Evolutionary conservation across 2,888 invertebrate genomes (phyloP), one percentile per base, ranked within the genome.

Genomic region (Euproctis similis): DNA sequence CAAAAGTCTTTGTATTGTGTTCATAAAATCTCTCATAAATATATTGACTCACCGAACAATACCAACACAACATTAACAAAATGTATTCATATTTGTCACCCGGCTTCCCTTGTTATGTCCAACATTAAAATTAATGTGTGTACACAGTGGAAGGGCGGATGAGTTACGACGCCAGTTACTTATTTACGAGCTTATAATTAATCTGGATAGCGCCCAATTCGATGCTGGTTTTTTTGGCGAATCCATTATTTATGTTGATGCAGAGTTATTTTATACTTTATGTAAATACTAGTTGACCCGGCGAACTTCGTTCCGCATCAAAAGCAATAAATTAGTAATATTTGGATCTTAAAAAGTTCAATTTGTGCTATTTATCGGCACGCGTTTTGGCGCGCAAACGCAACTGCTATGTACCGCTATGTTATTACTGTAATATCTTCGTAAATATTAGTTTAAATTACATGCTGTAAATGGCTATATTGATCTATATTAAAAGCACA

Each of bases 151-250:
- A 61, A 55, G 49, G 59, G 54, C 26, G 35, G 24, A 40, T 50
- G 51, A 59, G 48, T 48, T 53, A 61, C 53, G 42, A 46, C 38
- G 34, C 39, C 43, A 40, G 24, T 45, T 40, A 37, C 34, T 32
- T 51, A 73, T 70, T 69, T 67, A 72, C 57, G 57, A 53, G 46
- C 53, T 51, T 61, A 60, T 70, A 70, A 73, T 73, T 67, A 68
- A 59, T 65, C 67, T 75, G 73, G 75, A 65, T 53, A 40, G 52
- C 54, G 52, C 65, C 73, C 74, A 75, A 73, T 63, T 62, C 39
- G 31, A 33, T 31, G 39, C 41, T 29, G 9, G 8, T 12, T 26
- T 14, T 39, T 42, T 39, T 45, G 34, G 37, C 28, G 30, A 41
- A 51, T 54, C 46, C 42, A 57, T 52, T 48, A 44, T 44, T 32